phyloP scores from a whole-genome alignment of 35 echinoderm and acorn worm species.

The Holothuria glaberrima region DNA sequence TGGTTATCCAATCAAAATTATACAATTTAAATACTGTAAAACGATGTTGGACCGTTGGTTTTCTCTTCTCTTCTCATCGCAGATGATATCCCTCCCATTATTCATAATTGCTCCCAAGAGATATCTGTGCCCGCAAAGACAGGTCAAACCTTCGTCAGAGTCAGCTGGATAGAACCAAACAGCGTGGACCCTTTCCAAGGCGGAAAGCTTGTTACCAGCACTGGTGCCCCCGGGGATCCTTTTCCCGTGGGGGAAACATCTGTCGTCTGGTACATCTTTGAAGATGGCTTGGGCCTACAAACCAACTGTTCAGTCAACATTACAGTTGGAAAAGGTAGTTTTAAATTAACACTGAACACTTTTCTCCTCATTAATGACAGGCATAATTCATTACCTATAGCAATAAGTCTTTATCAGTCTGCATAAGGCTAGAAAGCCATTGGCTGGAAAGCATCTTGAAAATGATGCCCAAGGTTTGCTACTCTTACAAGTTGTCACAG shows the following conservation, averaged over 20 bases:
- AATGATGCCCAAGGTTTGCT: no score
- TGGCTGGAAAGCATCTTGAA: no score
- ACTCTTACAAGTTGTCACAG: no score
- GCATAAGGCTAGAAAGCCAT: no score
- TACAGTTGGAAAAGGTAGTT: neutral
- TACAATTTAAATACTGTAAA: no score
- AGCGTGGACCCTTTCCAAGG: neutral
- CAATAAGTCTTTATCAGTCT: no score
- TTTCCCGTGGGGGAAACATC: neutral
- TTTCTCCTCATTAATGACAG: no score
- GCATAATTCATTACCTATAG: no score
- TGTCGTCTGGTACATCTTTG: constrained; percentile 11
- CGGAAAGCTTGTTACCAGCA: neutral
- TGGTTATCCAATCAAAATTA: no score
- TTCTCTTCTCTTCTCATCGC: neutral
- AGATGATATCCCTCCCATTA: constrained; percentile 3
- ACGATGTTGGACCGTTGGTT: no score
- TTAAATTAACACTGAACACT: no score
- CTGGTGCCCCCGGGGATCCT: neutral
- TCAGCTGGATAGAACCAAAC: constrained; percentile 21
- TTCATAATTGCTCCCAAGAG: neutral
- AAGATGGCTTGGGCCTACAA: neutral
- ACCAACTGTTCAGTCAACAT: constrained; percentile 18
- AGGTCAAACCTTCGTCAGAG: neutral
- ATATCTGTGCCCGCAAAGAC: neutral